Conservation (phyloP, 2,888 invertebrate species). For the Girardia tigrina region DNA sequence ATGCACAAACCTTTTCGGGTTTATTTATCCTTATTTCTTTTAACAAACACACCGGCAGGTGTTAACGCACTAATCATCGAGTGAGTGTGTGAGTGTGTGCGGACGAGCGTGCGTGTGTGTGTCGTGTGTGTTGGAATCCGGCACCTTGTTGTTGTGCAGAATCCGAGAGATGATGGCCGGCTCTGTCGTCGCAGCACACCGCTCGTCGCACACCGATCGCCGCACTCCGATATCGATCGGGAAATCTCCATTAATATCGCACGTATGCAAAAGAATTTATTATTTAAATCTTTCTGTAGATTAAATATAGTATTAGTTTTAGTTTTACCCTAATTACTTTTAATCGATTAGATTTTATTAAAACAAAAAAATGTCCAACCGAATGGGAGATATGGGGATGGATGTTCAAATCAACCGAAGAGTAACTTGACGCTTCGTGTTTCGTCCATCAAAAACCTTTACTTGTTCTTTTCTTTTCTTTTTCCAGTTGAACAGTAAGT, state of each 20-base stretch:
- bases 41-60: neutral
- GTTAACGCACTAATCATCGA: neutral
- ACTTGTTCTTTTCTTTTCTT: neutral
- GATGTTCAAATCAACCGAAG: slow-evolving; percentile 36
- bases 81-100: too few relatives aligned
- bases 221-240: neutral
- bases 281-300: neutral
- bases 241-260: neutral
- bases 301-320: neutral
- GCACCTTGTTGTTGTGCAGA: neutral
- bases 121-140: neutral
- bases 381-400: slow-evolving; percentile 35
- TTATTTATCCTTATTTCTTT: neutral
- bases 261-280: neutral
- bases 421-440: too few relatives aligned
- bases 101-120: neutral
- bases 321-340: neutral
- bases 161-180: neutral
- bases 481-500: slow-evolving; percentile 81
- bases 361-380: slow-evolving; percentile 34
- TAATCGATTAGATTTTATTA: neutral
- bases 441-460: neutral
- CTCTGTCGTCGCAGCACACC: too few relatives aligned
- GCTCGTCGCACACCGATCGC: neutral
- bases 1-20: too few relatives aligned